These are phyloP conservation scores for Sitta europaea DNA, from an alignment of 2,113 vertebrate genomes.

Conservation along the genomic window DNA sequence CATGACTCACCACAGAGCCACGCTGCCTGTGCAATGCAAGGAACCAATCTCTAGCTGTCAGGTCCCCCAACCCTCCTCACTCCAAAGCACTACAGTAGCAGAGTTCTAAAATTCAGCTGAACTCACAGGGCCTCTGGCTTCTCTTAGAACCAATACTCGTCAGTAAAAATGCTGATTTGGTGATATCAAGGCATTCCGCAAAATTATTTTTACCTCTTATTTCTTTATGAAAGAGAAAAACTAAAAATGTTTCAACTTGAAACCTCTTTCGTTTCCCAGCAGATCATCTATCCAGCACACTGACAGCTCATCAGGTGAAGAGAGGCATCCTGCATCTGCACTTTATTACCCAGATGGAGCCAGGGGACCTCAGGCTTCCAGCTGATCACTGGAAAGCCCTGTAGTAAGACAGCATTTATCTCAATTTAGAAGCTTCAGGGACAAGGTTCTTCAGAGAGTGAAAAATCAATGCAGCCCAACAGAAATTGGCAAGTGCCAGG, in stretches of 20 bases:
- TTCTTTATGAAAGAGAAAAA: not conserved
- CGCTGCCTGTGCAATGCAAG: not conserved
- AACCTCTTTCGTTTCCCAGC: not conserved
- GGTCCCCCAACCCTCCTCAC: not conserved
- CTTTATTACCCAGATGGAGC: slow-evolving; percentile 32
- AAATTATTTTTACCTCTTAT: not conserved
- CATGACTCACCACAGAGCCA: slow-evolving; percentile 23
- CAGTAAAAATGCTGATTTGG: not conserved
- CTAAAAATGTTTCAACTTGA: not conserved
- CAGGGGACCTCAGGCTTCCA: slow-evolving; percentile 18
- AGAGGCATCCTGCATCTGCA: slow-evolving; percentile 50
- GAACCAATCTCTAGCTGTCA: fast-evolving
- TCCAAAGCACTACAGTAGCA: not conserved
- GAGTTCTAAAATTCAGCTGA: not conserved
- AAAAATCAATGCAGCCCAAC: not conserved
- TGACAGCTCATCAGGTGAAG: slow-evolving; percentile 57
- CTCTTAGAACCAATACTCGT: not conserved
- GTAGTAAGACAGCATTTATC: slow-evolving; percentile 8
- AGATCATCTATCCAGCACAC: slow-evolving; percentile 38
- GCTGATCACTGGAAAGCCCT: slow-evolving; percentile 23
- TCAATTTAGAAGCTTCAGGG: not conserved
- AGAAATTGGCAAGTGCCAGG: not conserved
- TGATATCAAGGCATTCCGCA: not conserved
- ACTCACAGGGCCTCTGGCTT: not conserved
- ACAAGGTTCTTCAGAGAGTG: not conserved